phyloP scores from a whole-genome alignment of 2,797 vertebrate genomes.

The Spondyliosoma cantharus region DNA sequence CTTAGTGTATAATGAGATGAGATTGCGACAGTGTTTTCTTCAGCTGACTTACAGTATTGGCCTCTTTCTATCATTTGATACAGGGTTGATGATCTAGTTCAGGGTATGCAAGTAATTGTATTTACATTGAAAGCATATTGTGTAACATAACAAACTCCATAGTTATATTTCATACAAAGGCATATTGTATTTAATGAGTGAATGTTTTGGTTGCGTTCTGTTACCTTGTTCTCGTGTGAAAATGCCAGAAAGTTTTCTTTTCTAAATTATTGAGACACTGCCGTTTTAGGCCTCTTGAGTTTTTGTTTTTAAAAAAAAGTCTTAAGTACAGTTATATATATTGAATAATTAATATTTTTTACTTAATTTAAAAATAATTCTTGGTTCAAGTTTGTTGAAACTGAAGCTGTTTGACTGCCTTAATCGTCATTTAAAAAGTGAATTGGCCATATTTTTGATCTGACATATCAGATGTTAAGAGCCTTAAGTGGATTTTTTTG shows the following conservation, averaged over 20 bases:
- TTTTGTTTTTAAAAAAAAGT: slow-evolving; percentile 40
- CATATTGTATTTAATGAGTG: slow-evolving; percentile 51
- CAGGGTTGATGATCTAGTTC: slow-evolving; percentile 46
- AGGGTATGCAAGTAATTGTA: slow-evolving; percentile 38
- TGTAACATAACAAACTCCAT: slow-evolving; percentile 9
- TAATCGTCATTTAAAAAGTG: slow-evolving; percentile 58
- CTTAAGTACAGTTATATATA: slow-evolving; percentile 50
- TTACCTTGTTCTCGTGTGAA: slow-evolving; percentile 50
- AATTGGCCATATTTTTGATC: slow-evolving; percentile 50
- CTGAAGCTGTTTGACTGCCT: slow-evolving; percentile 70
- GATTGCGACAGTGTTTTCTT: slow-evolving; percentile 46
- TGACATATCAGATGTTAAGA: slow-evolving; percentile 50
- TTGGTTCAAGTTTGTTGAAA: slow-evolving; percentile 62
- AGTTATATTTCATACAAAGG: slow-evolving; percentile 49
- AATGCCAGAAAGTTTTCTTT: slow-evolving; percentile 55
- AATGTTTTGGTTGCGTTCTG: slow-evolving; percentile 52
- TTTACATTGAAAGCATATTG: slow-evolving; percentile 22
- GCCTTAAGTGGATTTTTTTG: slow-evolving; percentile 59
- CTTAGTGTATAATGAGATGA: slow-evolving; percentile 29
- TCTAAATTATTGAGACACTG: slow-evolving; percentile 73
- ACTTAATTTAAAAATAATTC: slow-evolving; percentile 62
- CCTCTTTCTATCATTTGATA: slow-evolving; percentile 44
- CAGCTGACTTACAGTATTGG: slow-evolving; percentile 54
- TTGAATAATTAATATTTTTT: slow-evolving; percentile 58
- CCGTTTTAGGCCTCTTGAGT: slow-evolving; percentile 62